Evolutionary conservation across 2,888 invertebrate genomes (phyloP).

Genomic region (Sinopyrophorus schimmeli): DNA sequence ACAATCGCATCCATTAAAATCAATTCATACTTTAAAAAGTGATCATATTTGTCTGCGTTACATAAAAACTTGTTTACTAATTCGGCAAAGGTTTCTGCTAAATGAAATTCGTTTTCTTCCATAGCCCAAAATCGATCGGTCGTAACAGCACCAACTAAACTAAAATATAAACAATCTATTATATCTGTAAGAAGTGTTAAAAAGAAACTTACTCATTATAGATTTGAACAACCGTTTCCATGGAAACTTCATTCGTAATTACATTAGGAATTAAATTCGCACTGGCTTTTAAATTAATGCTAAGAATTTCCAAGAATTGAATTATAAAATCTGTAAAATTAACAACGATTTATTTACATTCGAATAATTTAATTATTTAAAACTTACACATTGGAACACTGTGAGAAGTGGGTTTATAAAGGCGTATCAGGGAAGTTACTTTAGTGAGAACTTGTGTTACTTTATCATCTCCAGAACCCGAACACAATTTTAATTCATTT

Average conservation of each 20-base stretch:
- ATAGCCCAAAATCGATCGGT: conserved; percentile 78
- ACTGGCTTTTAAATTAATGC: conserved; percentile 71
- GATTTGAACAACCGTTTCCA: conserved; percentile 19
- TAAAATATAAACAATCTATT: conserved; percentile 20
- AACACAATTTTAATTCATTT: conserved; percentile 60
- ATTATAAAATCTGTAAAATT: conserved; percentile 71
- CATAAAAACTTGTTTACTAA: conserved; percentile 72
- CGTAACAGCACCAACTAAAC: conserved; percentile 32
- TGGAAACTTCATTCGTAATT: conserved; percentile 63
- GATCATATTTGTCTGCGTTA: conserved; percentile 43
- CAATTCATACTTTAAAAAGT: conserved; percentile 10
- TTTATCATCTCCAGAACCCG: conserved; percentile 60
- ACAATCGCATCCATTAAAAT: background rate
- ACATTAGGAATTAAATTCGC: conserved; percentile 73
- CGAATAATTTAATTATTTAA: background rate
- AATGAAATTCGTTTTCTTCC: conserved; percentile 83
- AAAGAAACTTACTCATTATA: conserved; percentile 21
- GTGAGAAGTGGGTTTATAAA: conserved; percentile 79
- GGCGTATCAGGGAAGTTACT: conserved; percentile 73
- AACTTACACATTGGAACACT: conserved; percentile 87
- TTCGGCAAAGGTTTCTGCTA: conserved; percentile 74
- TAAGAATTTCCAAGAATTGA: conserved; percentile 75
- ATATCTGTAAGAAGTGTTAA: background rate
- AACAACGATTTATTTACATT: conserved; percentile 11
- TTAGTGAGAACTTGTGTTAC: conserved; percentile 74